phyloP scores from a whole-genome alignment of 2,113 vertebrate genomes.

The Sebastes schlegelii region DNA sequence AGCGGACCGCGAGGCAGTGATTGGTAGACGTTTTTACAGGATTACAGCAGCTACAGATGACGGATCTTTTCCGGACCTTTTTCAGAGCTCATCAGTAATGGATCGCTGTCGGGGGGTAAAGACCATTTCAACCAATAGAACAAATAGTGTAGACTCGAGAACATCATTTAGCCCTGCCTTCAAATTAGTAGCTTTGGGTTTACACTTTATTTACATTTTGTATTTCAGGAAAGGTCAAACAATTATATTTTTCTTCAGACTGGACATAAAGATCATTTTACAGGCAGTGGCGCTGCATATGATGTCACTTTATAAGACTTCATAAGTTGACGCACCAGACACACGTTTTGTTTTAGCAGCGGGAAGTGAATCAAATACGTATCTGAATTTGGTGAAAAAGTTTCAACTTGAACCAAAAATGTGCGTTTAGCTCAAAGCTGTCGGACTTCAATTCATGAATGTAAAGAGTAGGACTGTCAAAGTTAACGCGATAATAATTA shows the following conservation, averaged over 20 bases:
- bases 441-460: not conserved
- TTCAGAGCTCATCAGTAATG: too few relatives aligned
- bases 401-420: not conserved
- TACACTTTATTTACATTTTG: too few relatives aligned
- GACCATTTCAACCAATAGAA: too few relatives aligned
- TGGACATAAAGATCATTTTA: not conserved
- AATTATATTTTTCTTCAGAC: not conserved
- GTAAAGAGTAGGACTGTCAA: too few relatives aligned
- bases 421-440: not conserved
- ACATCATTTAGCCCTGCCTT: not conserved
- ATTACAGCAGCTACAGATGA: too few relatives aligned
- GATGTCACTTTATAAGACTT: not conserved
- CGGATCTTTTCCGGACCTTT: too few relatives aligned
- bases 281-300: not conserved
- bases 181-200: not conserved
- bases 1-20: too few relatives aligned
- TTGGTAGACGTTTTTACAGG: too few relatives aligned
- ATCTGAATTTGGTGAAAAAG: not conserved
- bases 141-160: too few relatives aligned
- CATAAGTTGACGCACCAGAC: not conserved
- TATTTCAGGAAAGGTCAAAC: conserved; percentile 6
- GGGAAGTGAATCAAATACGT: not conserved
- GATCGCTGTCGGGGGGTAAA: too few relatives aligned
- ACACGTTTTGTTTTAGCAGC: not conserved
- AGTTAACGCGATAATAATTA: too few relatives aligned